phyloP scores from a whole-genome alignment of 2,797 vertebrate genomes.

The Mormyrus hasselquistii region DNA sequence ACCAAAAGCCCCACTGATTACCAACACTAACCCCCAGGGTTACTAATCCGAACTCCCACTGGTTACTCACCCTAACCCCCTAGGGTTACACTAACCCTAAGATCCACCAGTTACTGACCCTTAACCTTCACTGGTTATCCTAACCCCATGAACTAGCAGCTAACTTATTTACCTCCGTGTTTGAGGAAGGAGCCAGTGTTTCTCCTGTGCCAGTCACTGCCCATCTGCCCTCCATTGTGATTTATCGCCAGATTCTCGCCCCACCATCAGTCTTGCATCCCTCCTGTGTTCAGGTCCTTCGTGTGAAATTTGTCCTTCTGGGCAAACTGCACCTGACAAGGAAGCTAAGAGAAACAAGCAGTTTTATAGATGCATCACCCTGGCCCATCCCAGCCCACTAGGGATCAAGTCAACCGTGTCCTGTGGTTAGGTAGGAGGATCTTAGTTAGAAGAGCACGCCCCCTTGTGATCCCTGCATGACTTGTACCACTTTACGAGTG shows the following conservation, averaged over 20 bases:
- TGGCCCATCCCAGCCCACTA: neutral
- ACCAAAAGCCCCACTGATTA: neutral
- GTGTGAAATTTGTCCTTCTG: constrained; percentile 13
- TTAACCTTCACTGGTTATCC: neutral
- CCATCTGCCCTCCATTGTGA: neutral
- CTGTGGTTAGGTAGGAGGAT: constrained; percentile 16
- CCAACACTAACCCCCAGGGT: neutral
- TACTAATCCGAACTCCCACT: neutral
- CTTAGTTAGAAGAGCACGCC: neutral
- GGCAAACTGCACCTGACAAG: constrained; percentile 3
- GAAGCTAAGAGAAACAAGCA: constrained; percentile 10
- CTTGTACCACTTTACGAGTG: neutral
- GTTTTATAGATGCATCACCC: neutral
- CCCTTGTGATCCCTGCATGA: neutral
- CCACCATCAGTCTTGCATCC: neutral
- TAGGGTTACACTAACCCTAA: neutral
- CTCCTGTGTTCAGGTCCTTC: neutral
- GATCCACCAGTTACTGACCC: neutral
- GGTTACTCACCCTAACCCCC: too few relatives aligned
- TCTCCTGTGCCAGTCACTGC: neutral
- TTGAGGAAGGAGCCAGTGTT: neutral
- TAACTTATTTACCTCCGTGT: neutral
- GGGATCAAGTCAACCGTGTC: neutral
- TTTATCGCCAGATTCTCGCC: neutral
- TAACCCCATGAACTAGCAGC: neutral